Evolutionary conservation across 2,113 vertebrate genomes (phyloP), one percentile per base, ranked within the genome.

Genomic region (Erythrocercus mccallii): DNA sequence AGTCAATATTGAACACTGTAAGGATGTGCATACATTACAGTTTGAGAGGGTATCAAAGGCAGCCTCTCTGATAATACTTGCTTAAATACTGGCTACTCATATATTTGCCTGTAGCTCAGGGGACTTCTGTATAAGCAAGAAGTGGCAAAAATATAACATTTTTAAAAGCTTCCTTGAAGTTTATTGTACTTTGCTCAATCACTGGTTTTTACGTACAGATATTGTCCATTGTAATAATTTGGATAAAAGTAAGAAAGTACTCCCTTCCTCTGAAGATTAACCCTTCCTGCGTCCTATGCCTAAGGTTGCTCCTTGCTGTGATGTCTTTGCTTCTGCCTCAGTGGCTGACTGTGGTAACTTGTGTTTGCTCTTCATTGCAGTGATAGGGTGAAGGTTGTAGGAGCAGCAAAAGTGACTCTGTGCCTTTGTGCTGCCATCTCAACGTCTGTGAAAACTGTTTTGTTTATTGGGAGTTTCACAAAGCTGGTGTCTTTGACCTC

Each of bases 1-100:
- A 95, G 68, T 95, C 95, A 92, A 88, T 96, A 92, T 93, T 88
- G 82, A 93, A 64, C 80, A 42, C 48, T 50, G 40, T 85, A 90
- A 93, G 86, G 80, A 65, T 92, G 64, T 95, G 65, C 80, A 84
- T 90, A 90, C 65, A 69, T 66, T 92, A 38, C 14, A 57, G 72
- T 90, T 94, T 83, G 82, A 88, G 68, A 81, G 85, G 88, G 47
- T 92, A 83, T 96, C 88, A 64, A 71, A 54, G 72, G 44, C 65
- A 88, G 69, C 70, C 0, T 1, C 72, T 83, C 61, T 90, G 72
- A 18, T 93, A 92, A 90, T 92, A 50, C 82, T 83, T 94, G n/a
- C 77, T 89, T 94, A 85, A 95, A 81, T 86, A 93, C 19, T 78
- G 58, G 51, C 85, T 97, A 31, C 84, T 77, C n/a, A 1, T 51